These are phyloP conservation scores for Orbicella faveolata DNA, from an alignment of 64 coral and sea anemone genomes.

Conservation along the genomic window DNA sequence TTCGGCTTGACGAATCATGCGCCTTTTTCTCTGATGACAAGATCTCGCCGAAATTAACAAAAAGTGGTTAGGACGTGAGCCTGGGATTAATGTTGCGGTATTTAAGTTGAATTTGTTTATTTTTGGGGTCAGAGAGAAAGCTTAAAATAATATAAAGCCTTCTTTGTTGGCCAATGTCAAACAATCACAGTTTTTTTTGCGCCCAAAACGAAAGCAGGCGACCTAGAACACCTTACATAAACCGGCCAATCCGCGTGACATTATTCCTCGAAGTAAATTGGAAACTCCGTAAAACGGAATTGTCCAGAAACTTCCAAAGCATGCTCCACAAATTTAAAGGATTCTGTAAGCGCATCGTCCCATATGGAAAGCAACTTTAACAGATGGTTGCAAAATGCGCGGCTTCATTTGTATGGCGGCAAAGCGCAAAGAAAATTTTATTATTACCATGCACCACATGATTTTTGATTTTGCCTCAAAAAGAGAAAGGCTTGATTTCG, in stretches of 20 bases:
- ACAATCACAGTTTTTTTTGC: neutral
- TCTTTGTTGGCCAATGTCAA: neutral
- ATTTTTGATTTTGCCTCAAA: constrained; percentile 19
- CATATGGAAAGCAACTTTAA: constrained; percentile 20
- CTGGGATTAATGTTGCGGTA: constrained; percentile 33
- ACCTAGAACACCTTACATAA: neutral
- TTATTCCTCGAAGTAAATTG: neutral
- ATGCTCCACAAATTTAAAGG: neutral
- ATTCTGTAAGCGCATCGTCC: neutral
- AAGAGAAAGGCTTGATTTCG: neutral
- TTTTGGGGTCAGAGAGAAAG: constrained; percentile 13
- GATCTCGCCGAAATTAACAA: constrained; percentile 26
- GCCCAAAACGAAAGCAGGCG: neutral
- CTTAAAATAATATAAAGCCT: neutral
- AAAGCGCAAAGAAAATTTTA: constrained; percentile 18
- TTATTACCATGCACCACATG: constrained; percentile 21
- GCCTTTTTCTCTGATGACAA: neutral
- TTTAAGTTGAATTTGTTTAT: constrained; percentile 17
- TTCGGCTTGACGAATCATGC: constrained; percentile 7
- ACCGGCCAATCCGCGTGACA: neutral
- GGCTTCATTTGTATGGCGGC: constrained; percentile 37
- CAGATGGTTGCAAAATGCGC: constrained; percentile 9
- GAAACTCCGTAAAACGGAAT: neutral
- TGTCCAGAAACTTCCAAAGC: constrained; percentile 5
- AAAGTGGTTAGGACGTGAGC: neutral